phyloP scores from a whole-genome alignment of 2,113 vertebrate genomes.

The Prionailurus bengalensis region DNA sequence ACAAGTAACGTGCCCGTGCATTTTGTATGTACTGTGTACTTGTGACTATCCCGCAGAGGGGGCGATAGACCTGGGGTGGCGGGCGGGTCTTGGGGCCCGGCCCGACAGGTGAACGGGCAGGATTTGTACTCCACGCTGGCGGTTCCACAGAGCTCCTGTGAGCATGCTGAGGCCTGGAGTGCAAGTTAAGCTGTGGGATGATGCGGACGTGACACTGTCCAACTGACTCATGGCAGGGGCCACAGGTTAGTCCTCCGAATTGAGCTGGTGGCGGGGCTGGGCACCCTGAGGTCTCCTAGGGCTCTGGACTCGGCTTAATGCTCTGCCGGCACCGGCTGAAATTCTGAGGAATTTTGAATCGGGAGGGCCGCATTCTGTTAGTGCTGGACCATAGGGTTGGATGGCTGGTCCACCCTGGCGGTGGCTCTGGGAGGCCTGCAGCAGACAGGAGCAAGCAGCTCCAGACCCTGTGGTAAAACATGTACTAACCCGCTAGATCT shows the following conservation, averaged over 20 bases:
- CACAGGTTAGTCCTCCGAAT: background rate
- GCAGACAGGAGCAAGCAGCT: background rate
- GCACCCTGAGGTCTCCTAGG: background rate
- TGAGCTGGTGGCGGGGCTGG: background rate
- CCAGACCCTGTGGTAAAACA: background rate
- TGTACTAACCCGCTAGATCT: background rate
- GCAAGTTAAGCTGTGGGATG: background rate
- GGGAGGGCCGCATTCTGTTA: background rate
- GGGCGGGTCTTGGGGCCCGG: background rate
- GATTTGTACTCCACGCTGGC: background rate
- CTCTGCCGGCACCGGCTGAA: background rate
- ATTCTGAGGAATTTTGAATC: background rate
- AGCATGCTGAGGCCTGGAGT: fast-evolving
- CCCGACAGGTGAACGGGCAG: background rate
- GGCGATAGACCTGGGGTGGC: background rate
- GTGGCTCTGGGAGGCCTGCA: background rate
- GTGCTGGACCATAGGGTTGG: background rate
- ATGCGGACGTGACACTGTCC: background rate
- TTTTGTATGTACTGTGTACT: fast-evolving
- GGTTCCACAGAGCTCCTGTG: too few species aligned
- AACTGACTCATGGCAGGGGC: background rate
- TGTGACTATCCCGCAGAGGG: background rate
- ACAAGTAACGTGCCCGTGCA: background rate
- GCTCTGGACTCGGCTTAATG: background rate
- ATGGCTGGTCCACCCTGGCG: background rate